phyloP scores from a whole-genome alignment of 2,113 vertebrate species.

The Panthera leo region DNA sequence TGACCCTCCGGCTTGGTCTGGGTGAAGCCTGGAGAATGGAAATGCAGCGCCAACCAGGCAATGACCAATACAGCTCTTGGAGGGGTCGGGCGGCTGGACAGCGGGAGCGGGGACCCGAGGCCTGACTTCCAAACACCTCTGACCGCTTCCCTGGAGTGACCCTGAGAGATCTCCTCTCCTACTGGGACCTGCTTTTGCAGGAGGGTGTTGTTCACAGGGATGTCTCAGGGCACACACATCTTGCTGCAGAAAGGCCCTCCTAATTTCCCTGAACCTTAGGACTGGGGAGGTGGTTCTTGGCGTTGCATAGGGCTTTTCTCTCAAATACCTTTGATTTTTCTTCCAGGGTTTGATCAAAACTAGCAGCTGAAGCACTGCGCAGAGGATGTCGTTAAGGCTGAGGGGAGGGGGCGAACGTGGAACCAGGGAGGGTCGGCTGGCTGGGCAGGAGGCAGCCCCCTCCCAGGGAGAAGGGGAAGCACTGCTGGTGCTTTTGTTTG shows the following conservation, averaged over 20 bases:
- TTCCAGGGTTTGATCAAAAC: background rate
- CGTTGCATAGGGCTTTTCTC: background rate
- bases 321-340: background rate
- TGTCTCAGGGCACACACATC: background rate
- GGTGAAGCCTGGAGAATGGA: background rate
- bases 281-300: background rate
- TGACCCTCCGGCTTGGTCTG: background rate
- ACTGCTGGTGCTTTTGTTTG: background rate
- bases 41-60: background rate
- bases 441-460: background rate
- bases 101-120: background rate
- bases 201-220: background rate
- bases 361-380: background rate
- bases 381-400: background rate
- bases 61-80: background rate
- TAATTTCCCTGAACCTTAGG: background rate
- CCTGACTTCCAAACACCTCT: background rate
- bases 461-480: background rate
- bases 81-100: background rate
- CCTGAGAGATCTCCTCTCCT: background rate
- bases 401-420: background rate
- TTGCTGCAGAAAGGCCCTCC: background rate
- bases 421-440: too few species aligned
- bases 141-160: background rate
- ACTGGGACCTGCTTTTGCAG: background rate